Conservation (phyloP, 2,113 vertebrate species). For the Saimiri boliviensis region DNA sequence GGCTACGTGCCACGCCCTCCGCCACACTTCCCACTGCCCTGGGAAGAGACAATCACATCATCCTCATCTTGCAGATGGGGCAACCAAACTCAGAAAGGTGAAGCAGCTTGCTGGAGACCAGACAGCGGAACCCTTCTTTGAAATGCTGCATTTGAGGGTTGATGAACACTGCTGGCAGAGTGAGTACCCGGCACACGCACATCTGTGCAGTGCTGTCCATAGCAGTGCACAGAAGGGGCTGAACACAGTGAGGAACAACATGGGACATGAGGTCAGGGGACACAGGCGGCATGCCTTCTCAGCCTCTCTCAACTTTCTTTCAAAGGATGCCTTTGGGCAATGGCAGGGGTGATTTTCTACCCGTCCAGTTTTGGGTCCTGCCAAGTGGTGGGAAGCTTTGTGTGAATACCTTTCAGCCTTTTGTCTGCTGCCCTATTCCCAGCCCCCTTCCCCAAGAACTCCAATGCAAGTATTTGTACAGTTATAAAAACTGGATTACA, state of each 20-base stretch:
- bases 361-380: not conserved
- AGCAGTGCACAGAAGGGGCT: not conserved
- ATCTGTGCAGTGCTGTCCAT: too few species aligned
- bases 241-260: not conserved
- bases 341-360: not conserved
- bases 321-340: not conserved
- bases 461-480: not conserved
- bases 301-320: not conserved
- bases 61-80: not conserved
- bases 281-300: not conserved
- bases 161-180: not conserved
- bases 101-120: not conserved
- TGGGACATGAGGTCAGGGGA: not conserved
- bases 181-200: not conserved
- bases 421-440: not conserved
- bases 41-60: too few species aligned
- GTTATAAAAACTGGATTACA: not conserved
- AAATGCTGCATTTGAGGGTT: not conserved
- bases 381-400: not conserved
- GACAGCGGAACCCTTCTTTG: not conserved
- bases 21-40: not conserved
- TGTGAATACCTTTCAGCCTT: not conserved
- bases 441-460: not conserved
- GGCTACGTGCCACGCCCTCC: not conserved
- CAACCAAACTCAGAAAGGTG: not conserved